A percentile compares a stretch with the other conserved stretches of the same genome.
phyloP scores from a whole-genome alignment of 1,140 invertebrate genomes.

The Formica exsecta region DNA sequence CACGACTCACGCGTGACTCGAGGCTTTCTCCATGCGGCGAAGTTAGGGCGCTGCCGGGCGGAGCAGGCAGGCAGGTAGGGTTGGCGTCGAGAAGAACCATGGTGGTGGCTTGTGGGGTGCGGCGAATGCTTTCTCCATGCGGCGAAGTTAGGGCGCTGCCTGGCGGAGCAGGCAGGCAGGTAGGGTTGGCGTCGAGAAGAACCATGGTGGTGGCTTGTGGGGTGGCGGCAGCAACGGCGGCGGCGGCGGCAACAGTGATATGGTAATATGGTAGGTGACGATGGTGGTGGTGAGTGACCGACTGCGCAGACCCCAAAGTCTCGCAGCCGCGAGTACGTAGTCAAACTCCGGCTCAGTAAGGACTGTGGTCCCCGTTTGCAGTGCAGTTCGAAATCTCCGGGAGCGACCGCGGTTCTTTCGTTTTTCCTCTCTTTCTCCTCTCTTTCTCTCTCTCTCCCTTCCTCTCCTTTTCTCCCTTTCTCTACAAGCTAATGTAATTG shows the following conservation, averaged over 20 bases:
- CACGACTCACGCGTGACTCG: constrained; percentile 72
- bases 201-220: constrained; percentile 77
- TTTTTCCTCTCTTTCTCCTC: constrained; percentile 61
- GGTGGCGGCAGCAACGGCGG: constrained; percentile 62
- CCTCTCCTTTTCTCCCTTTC: constrained; percentile 42
- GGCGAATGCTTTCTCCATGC: constrained; percentile 55
- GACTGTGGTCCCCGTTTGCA: constrained; percentile 82
- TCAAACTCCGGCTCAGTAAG: constrained; percentile 82
- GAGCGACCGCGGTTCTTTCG: constrained; percentile 76
- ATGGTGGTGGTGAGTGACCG: constrained; percentile 68
- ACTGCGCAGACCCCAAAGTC: constrained; percentile 82
- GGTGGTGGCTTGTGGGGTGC: constrained; percentile 77
- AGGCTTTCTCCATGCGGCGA: constrained; percentile 49
- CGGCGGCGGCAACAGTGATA: constrained; percentile 54
- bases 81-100: constrained; percentile 75
- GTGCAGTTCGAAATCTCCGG: constrained; percentile 80
- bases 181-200: constrained; percentile 76
- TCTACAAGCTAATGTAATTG: constrained; percentile 3
- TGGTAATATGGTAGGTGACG: constrained; percentile 60
- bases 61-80: constrained; percentile 66
- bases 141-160: constrained; percentile 75
- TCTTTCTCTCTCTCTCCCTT: constrained; percentile 58
- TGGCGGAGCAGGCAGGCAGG: constrained; percentile 63
- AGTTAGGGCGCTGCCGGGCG: constrained; percentile 76
- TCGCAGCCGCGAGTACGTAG: constrained; percentile 80